Evolutionary conservation across 2,797 vertebrate species (phyloP).

Genomic region (Lepus townsendii): DNA sequence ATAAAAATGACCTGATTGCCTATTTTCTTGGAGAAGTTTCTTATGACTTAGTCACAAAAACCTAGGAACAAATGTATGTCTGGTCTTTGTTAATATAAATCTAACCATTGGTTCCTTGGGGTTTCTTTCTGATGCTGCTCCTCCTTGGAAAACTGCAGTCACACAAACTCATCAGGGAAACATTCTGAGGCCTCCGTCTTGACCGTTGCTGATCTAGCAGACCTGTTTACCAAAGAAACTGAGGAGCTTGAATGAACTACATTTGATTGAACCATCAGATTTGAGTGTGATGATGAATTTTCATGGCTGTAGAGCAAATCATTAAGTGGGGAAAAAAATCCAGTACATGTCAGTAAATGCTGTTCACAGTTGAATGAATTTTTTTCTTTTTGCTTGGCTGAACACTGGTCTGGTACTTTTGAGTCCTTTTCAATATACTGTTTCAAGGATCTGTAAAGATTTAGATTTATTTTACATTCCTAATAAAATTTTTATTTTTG

Average conservation of each 20-base stretch:
- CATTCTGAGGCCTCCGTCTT: slow-evolving; percentile 97
- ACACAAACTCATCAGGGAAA: slow-evolving; percentile 95
- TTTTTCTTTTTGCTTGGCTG: slow-evolving; percentile 26
- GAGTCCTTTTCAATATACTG: slow-evolving; percentile 70
- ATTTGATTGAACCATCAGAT: background rate
- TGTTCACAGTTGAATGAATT: slow-evolving; percentile 24
- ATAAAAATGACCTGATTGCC: background rate
- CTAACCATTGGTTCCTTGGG: slow-evolving; percentile 25
- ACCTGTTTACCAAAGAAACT: slow-evolving; percentile 96
- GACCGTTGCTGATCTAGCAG: slow-evolving; percentile 97
- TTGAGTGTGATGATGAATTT: background rate
- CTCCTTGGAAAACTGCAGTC: slow-evolving; percentile 88
- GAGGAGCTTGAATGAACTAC: slow-evolving; percentile 91
- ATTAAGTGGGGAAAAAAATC: slow-evolving; percentile 59
- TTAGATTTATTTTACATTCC: slow-evolving; percentile 85
- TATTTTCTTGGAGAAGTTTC: background rate
- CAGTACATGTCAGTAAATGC: slow-evolving; percentile 72
- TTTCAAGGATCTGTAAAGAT: slow-evolving; percentile 82
- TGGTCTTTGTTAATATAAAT: background rate
- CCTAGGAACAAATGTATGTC: background rate
- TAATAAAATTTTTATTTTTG: slow-evolving; percentile 80
- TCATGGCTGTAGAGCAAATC: slow-evolving; percentile 46
- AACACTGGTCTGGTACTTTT: slow-evolving; percentile 27
- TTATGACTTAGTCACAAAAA: background rate
- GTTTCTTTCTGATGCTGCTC: slow-evolving; percentile 70